Conservation (phyloP, 2,888 invertebrate species). For the Lymantria dispar region DNA sequence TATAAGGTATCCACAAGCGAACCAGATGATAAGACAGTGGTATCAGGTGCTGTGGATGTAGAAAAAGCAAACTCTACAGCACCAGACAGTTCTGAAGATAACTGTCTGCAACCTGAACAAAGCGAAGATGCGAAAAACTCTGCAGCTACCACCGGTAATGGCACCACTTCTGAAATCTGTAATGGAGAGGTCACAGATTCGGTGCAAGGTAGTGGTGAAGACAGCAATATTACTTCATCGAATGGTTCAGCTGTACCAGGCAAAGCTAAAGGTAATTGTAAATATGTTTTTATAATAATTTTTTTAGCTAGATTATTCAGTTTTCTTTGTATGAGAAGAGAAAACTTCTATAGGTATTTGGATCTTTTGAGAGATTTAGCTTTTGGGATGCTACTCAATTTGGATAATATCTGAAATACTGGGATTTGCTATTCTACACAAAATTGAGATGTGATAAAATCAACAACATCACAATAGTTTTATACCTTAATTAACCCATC, state of each 20-base stretch:
- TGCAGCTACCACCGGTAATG: conserved; percentile 41
- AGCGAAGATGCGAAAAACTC: conserved; percentile 54
- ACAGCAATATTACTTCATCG: conserved; percentile 72
- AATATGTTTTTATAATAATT: too few species aligned
- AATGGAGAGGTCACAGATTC: conserved; percentile 76
- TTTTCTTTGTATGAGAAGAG: too few species aligned
- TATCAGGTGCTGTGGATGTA: conserved; percentile 46
- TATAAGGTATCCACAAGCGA: conserved; percentile 72
- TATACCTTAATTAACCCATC: too few species aligned
- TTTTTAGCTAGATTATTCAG: too few species aligned
- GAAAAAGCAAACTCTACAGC: conserved; percentile 53
- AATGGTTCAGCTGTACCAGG: conserved; percentile 74
- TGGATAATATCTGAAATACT: too few species aligned
- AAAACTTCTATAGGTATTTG: too few species aligned
- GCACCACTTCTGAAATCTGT: conserved; percentile 46
- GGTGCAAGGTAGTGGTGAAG: conserved; percentile 62
- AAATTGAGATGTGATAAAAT: too few species aligned
- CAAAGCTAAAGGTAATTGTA: conserved; percentile 69
- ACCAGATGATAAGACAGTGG: conserved; percentile 45
- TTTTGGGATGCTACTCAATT: too few species aligned
- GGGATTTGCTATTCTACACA: too few species aligned
- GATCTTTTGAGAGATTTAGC: too few species aligned
- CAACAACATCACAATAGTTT: too few species aligned
- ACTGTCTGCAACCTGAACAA: conserved; percentile 65
- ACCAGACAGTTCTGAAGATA: conserved; percentile 76